Base-by-base conservation (phyloP, 2,113 vertebrate species). In the Sinocyclocheilus rhinocerous region DNA sequence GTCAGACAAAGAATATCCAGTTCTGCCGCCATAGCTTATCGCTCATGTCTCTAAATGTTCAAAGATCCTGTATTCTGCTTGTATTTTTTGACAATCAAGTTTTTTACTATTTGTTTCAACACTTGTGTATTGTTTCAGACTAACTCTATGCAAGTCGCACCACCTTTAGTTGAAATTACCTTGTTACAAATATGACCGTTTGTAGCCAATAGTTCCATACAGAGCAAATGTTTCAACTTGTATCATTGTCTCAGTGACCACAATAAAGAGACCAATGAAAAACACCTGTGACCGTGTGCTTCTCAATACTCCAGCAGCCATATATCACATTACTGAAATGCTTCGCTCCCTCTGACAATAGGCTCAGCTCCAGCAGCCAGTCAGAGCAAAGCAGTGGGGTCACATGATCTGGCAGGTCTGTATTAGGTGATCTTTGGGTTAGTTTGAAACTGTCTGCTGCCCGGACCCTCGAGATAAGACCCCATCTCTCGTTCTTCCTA, bases 251-350 rank as follows among this genome's bases (percentile, higher is more conserved):
- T 95, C 94, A 94, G 94, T 94, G 95, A 95, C 95, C 95, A 96
- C 96, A 99, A 98, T 99, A 98, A 99, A 98, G 95, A 94, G 94
- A 96, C 87, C 95, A 87, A 95, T 94, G 93, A 94, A 78, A 90
- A 63, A 65, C 85, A 52, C 1, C 33, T 88, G 79, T 92, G 80
- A 50, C 29, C 1, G 52, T 20, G 22, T 76, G 45, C 5, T 22
- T 78, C 24, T 18, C 48, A 76, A 50, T 76, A 10, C 75, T 29
- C 45, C 45, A 48, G 45, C 45, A 48, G 45, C 3, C 67, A 57
- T 57, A 20, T 20, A 26, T 89, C 90, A 90, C 83, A 77, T 87
- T 39, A 45, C 65, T 86, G 84, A 88, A 36, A n/a, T 87, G 57
- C 52, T 63, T 45, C 45, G 20, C 83, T 79, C 88, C 85, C 81